Conservation (phyloP, 2,797 vertebrate genomes). For the Pipistrellus pipistrellus region DNA sequence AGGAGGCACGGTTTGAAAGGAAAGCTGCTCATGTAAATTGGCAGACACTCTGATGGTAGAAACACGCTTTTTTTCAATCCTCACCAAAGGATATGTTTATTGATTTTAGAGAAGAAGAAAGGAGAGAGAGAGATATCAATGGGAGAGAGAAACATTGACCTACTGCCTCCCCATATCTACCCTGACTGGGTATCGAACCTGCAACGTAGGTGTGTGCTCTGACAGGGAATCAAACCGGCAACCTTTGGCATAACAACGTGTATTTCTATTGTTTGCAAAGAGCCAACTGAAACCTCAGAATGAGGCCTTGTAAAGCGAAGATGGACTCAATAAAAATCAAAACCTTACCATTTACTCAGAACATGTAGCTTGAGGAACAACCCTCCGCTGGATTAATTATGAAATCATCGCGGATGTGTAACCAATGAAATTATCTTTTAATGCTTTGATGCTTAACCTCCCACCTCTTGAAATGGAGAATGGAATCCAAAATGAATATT, state of each 20-base stretch:
- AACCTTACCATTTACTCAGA: background rate
- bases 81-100: background rate
- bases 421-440: conserved; percentile 14
- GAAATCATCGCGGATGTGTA: conserved; percentile 48
- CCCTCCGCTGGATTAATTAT: conserved; percentile 36
- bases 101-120: background rate
- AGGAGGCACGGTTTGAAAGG: background rate
- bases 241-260: background rate
- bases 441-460: background rate
- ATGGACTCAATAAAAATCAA: conserved; percentile 54
- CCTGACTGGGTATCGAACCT: background rate
- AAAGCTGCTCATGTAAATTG: background rate
- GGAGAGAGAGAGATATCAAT: background rate
- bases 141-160: background rate
- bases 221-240: background rate
- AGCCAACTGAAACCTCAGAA: background rate
- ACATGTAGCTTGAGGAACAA: background rate
- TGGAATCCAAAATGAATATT: conserved; percentile 49
- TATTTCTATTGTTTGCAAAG: conserved; percentile 42
- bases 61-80: background rate
- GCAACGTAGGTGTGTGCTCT: background rate
- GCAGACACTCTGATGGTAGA: background rate
- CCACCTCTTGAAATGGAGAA: background rate
- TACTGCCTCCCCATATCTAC: background rate
- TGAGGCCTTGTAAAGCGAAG: background rate